Evolutionary conservation across 2,797 vertebrate species (phyloP), one percentile per base, ranked within the genome.

Genomic region (Syngnathus acus): DNA sequence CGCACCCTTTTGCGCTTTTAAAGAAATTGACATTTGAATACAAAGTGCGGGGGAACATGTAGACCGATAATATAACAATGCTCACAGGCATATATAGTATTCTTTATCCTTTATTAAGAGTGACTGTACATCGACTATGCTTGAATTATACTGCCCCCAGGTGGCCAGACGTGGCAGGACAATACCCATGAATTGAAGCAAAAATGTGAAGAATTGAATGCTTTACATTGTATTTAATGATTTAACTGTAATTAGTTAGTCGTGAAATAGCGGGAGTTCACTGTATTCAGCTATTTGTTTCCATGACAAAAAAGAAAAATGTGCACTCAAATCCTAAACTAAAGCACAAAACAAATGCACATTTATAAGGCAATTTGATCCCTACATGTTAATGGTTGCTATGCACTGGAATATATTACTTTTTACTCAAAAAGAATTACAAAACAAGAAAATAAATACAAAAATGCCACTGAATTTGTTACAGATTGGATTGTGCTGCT

Each of bases 291-390:
- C 6, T 19, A 48, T 48, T 48, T 48, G 3, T 48, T 48, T 19
- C 16, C 16, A 48, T 7, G 17, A 48, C 13, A 47, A 16, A 48
- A 8, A 50, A 7, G 3, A 19, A 51, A 51, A 57, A 16, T 16
- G 5, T 13, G 7, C 14, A 9, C 19, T 19, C 39, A 60, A 40
- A n/a, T 60, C 16, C 7, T 17, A 16, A 7, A 65, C 7, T 17
- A 16, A 7, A 65, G 40, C n/a, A 38, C 48, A 62, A 32, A 53
- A 55, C 11, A 6, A 57, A 58, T 21, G 1, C 14, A n/a, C 43
- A 68, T 54, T 45, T 72, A 80, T 80, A 79, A 85, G 81, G 80
- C 82, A 82, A 78, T 40, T 69, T 65, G 68, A 73, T 72, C 57
- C 67, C 23, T 54, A 67, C 45, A 62, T 17, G 39, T 40, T 45